Base-by-base conservation (phyloP, 2,888 invertebrate genomes). In the Zootermopsis nevadensis region DNA sequence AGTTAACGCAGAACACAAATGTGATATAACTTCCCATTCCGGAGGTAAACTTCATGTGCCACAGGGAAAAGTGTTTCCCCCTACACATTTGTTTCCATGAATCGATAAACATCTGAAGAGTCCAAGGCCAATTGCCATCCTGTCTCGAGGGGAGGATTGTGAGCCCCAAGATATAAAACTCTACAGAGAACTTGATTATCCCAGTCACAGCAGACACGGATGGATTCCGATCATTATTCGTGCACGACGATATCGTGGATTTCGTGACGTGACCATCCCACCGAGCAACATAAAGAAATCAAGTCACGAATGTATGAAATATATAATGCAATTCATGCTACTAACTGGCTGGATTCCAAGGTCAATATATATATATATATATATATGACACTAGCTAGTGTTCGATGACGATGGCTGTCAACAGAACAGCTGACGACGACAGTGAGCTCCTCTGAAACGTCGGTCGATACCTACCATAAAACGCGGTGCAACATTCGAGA, bases 211-310 rank as follows among this genome's bases (percentile, higher is more conserved):
- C 38, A 38, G 33, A 74, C 74, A 74, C 42, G 74, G 74, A 42
- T 38, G 74, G 42, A 74, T 74, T 74, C 74, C 74, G 74, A 74
- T 74, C 74, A 0, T 74, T 42, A 74, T 42, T 74, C 74, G 74
- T 74, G 74, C 74, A 74, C 74, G 74, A 38, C 74, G 35, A 74
- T 69, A 8, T 6, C 38, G n/a, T 38, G 38, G 33, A 69, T 30
- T 72, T 69, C 74, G 74, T 74, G 74, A 74, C 38, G 74, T n/a
- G 38, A 38, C 74, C 74, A 33, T 74, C 74, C 74, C 74, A 74
- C 74, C n/a, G n/a, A 69, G 22, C 10, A 38, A n/a, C 38, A 74
- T 74, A 74, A 74, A 33, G 38, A 74, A 74, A 38, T 74, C 74
- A 74, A 74, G 24, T 74, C 74, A 74, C 74, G 74, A n/a, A 33